These are phyloP conservation scores for Haliclona indistincta DNA, from an alignment of 37 sponge, comb jelly and placozoan genomes.

Conservation along the genomic window DNA sequence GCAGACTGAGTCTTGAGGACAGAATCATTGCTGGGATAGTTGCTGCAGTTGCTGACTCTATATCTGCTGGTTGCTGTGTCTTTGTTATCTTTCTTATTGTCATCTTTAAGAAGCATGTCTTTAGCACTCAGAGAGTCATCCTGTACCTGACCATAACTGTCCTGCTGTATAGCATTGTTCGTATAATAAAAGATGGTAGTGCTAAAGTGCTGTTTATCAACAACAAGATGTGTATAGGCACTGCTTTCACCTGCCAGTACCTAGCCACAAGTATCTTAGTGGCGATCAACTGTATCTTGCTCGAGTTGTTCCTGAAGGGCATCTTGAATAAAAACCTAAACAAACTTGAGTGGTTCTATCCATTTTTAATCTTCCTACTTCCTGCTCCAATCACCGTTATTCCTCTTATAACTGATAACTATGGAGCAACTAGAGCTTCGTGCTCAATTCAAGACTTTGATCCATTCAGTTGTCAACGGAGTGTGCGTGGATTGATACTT, in stretches of 20 bases:
- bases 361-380: slow-evolving; percentile 23
- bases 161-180: slow-evolving; percentile 31
- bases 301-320: slow-evolving; percentile 32
- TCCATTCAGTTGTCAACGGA: background rate
- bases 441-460: slow-evolving; percentile 46
- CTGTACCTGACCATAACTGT: slow-evolving; percentile 75
- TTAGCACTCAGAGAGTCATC: slow-evolving; percentile 63
- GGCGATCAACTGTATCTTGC: slow-evolving; percentile 29
- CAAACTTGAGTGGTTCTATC: slow-evolving; percentile 28
- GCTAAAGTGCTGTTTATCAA: background rate
- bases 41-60: background rate
- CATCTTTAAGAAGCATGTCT: slow-evolving; percentile 65
- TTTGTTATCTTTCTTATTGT: slow-evolving; percentile 60
- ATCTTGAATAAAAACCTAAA: slow-evolving; percentile 20
- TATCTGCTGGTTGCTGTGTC: slow-evolving; percentile 26
- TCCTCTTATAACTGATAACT: slow-evolving; percentile 45
- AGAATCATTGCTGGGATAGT: slow-evolving; percentile 1
- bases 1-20: background rate
- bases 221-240: slow-evolving; percentile 10
- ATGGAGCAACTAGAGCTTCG: slow-evolving; percentile 58
- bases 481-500: slow-evolving; percentile 30
- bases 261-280: slow-evolving; percentile 19
- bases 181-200: slow-evolving; percentile 16
- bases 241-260: slow-evolving; percentile 42
- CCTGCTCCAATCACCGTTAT: slow-evolving; percentile 54